Evolutionary conservation across 2,797 vertebrate genomes (phyloP), one percentile per base, ranked within the genome.

Genomic region (Alcedo quadribrachys): DNA sequence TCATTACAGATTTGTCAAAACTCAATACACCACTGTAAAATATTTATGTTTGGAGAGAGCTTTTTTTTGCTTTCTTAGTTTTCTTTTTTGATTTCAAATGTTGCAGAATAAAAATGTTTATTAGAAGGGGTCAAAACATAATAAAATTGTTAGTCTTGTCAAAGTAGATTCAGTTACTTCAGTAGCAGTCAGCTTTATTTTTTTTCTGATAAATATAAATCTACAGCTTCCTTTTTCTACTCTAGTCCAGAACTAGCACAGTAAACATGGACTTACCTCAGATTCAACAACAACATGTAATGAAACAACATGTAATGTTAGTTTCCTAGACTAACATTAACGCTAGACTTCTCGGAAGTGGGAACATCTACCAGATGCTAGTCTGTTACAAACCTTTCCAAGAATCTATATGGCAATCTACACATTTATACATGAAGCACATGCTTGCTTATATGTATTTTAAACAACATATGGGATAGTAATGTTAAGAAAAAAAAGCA

Each of bases 371-470:
- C 20, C 40, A 88, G 53, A 73, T 33, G 60, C 57, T 32, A 35
- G 6, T 16, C 30, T 75, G 18, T 35, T 87, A 89, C 25, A 91
- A 77, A 27, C 5, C n/a, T 65, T 87, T 77, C 30, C 4, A 12
- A 90, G 51, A 93, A 80, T 35, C 35, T 71, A n/a, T 51, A 43
- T 22, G 20, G 48, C 42, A 70, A 84, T 50, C 73, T 61, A 88
- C 62, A 82, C 33, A 77, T 75, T 87, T 68, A 92, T 30, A 81
- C n/a, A 50, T 35, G 45, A 68, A 94, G 85, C 69, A 85, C 76
- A 83, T 65, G n/a, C 81, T 75, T 55, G 13, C 24, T 65, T 75
- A 17, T 46, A 43, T 30, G n/a, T 32, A 87, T 75, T 87, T 93
- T 78, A 71, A 90, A 85, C 53, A 93, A 87, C 58, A 89, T 51